Evolutionary conservation across 2,113 vertebrate species (phyloP).

Genomic region (Malurus cyaneus): DNA sequence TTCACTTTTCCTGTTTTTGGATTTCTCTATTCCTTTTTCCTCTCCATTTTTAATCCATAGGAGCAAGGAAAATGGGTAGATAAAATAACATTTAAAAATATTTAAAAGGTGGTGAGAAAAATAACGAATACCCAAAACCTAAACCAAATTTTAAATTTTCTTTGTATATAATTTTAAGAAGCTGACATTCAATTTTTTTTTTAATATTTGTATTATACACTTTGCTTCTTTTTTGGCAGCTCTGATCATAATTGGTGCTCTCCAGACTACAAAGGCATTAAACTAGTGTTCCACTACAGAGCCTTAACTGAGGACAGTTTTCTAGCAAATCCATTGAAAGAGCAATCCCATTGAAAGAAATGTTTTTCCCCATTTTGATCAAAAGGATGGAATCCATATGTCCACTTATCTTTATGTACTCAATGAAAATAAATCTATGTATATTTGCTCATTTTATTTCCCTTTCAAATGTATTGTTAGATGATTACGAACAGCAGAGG

Average conservation of each 20-base stretch:
- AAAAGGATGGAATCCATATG: neutral
- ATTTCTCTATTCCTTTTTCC: neutral
- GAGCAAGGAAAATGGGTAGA: neutral
- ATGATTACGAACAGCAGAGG: neutral
- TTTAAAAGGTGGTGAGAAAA: neutral
- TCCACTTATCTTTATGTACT: neutral
- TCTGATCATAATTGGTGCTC: neutral
- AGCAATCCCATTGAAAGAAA: neutral
- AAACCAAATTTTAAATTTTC: neutral
- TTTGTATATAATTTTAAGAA: neutral
- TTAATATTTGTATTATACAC: neutral
- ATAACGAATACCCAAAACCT: neutral
- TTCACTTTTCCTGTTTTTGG: neutral
- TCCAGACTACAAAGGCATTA: slow-evolving; percentile 11
- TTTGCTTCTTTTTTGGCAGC: neutral
- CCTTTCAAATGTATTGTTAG: neutral
- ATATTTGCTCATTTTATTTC: neutral
- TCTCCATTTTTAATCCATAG: neutral
- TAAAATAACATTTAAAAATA: neutral
- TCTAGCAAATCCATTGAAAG: neutral
- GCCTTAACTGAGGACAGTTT: neutral
- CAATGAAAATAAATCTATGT: neutral
- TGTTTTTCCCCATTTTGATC: neutral
- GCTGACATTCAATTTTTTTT: neutral
- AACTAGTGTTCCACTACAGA: neutral